A percentile compares a stretch with the other conserved stretches of the same genome.
phyloP scores from a whole-genome alignment of 35 echinoderm and acorn worm species.

The Lytechinus variegatus region DNA sequence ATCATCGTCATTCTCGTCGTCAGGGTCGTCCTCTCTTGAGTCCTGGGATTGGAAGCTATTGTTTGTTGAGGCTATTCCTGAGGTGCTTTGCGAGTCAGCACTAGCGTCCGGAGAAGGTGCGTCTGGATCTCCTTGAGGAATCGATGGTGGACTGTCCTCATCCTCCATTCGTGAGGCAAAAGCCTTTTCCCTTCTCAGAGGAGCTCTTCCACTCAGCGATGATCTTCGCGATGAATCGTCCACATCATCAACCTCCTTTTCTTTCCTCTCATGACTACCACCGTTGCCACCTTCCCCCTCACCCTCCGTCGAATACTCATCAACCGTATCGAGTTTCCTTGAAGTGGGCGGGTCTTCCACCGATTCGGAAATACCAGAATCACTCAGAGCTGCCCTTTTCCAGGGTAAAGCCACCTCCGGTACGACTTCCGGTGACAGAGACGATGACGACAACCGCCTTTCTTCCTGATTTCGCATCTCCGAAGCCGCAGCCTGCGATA shows the following conservation, averaged over 20 bases:
- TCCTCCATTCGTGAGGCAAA: conserved; percentile 39
- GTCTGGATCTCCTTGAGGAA: background rate
- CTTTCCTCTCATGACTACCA: background rate
- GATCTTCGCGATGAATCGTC: conserved; percentile 42
- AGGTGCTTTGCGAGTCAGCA: conserved; percentile 88
- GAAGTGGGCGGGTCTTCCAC: conserved; percentile 31
- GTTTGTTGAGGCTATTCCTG: conserved; percentile 90
- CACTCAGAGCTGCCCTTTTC: background rate
- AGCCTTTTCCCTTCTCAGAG: conserved; percentile 42
- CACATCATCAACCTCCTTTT: conserved; percentile 12
- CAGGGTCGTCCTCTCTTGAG: conserved; percentile 47
- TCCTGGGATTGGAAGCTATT: conserved; percentile 99
- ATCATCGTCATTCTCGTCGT: conserved; percentile 35
- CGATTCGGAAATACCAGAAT: conserved; percentile 29
- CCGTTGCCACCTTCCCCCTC: background rate
- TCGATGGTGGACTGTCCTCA: background rate
- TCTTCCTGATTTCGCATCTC: background rate
- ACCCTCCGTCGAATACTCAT: conserved; percentile 29
- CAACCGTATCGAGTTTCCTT: background rate
- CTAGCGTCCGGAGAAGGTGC: conserved; percentile 62
- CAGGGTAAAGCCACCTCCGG: background rate
- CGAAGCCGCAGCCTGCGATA: conserved; percentile 51
- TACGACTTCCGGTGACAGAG: background rate
- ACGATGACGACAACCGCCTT: background rate
- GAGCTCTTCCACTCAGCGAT: background rate